Evolutionary conservation across 64 coral and sea anemone genomes (phyloP).

Genomic region (Pachyseris speciosa): DNA sequence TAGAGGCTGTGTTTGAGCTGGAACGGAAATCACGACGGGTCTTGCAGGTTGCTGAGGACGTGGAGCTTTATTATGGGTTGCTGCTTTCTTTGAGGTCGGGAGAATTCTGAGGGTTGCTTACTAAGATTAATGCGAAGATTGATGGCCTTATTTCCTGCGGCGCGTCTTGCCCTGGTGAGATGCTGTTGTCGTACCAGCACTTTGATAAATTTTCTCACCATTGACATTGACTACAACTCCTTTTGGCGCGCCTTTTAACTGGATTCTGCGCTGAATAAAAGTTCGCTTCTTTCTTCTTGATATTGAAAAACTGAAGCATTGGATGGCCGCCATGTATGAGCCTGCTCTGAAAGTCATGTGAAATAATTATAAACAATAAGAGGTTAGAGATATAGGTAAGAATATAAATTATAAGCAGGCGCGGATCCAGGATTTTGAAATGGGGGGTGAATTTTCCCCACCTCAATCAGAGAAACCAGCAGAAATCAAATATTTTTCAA

Average conservation of each 20-base stretch:
- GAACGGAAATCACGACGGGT: background rate
- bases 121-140: conserved; percentile 1
- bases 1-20: background rate
- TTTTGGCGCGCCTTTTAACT: conserved; percentile 8
- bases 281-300: background rate
- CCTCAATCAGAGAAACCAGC: background rate
- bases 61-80: background rate
- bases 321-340: background rate
- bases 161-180: background rate
- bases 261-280: conserved; percentile 11
- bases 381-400: no score
- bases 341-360: background rate
- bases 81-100: conserved; percentile 15
- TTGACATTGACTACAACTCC: conserved; percentile 19
- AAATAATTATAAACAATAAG: no score
- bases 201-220: conserved; percentile 6
- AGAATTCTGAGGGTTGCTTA: conserved; percentile 1
- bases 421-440: no score
- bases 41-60: background rate
- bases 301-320: background rate
- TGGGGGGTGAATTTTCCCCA: no score
- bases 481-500: no score
- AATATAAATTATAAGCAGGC: no score
- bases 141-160: background rate
- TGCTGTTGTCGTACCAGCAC: background rate